Conservation (phyloP, 2,797 vertebrate species). For the Gymnoscopelus braueri region DNA sequence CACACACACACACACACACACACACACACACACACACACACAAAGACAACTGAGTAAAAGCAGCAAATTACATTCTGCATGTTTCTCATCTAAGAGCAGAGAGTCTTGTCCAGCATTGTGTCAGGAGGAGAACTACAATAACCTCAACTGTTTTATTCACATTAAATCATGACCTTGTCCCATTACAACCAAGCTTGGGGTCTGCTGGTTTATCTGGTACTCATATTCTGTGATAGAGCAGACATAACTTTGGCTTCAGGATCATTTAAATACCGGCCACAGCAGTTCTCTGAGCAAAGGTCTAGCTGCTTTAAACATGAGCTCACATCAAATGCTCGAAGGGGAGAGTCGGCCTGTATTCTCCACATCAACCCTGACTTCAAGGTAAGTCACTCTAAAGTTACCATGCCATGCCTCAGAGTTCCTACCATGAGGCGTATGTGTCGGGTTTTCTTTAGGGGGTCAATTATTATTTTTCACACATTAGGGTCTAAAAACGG, state of each 20-base stretch:
- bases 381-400: constrained; percentile 17
- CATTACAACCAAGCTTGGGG: constrained; percentile 19
- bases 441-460: constrained; percentile 28
- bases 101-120: constrained; percentile 43
- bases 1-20: constrained; percentile 29
- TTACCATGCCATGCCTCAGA: neutral
- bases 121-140: constrained; percentile 35
- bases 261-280: constrained; percentile 2
- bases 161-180: constrained; percentile 46
- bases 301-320: constrained; percentile 21
- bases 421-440: constrained; percentile 4
- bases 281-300: constrained; percentile 13
- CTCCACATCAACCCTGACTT: constrained; percentile 11
- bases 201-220: constrained; percentile 43
- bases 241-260: constrained; percentile 24
- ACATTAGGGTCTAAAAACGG: constrained; percentile 30
- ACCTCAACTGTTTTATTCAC: constrained; percentile 44
- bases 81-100: constrained; percentile 38
- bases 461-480: constrained; percentile 48
- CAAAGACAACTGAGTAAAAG: constrained; percentile 41
- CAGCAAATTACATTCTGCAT: constrained; percentile 35
- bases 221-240: constrained; percentile 25
- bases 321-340: constrained; percentile 27
- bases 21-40: constrained; percentile 31
- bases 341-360: constrained; percentile 10